Evolutionary conservation across 2,888 invertebrate genomes (phyloP), one percentile per base, ranked within the genome.

Genomic region (Scaptomyza parva): DNA sequence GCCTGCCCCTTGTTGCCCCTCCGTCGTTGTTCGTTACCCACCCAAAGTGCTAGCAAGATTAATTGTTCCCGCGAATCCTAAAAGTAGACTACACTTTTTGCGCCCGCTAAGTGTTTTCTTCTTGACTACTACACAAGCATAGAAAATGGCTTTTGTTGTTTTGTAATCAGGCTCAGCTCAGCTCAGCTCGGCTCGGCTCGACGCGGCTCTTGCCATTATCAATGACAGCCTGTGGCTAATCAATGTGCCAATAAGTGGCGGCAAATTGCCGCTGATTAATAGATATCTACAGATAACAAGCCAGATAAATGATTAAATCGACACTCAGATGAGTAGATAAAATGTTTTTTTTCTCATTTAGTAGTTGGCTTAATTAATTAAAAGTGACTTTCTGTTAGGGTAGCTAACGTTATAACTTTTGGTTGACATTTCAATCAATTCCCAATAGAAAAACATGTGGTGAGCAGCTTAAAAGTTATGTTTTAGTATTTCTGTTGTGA

Each of bases 1-100:
- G 26, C 4, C 41, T 28, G 30, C 14, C 39, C 33, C 33, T 61
- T 54, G 43, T 41, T 61, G 50, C 48, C n/a, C n/a, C n/a, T n/a
- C n/a, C n/a, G n/a, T n/a, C n/a, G 45, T 43, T 62, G 47, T 50
- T 45, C n/a, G n/a, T n/a, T n/a, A n/a, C n/a, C n/a, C n/a, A 53
- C 47, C 28, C 37, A 50, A 63, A 77, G 79, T 84, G 79, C 78
- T 63, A 50, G 57, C 61, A 81, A 79, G 79, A 79, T 80, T 81
- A 78, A 79, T 81, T 67, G 71, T 65, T 40, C 41, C 35, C 40
- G 50, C 66, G 60, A 51, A 71, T 63, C 82, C 79, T 68, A 70
- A 76, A 70, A 73, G 66, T 57, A 63, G 70, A 62, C 79, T 55
- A 78, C 40, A 41, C 26, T 65, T 51, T 59, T 39, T 52, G 18